These are phyloP conservation scores for Pteria penguin DNA, from an alignment of 2,888 invertebrate species.

Conservation along the genomic window DNA sequence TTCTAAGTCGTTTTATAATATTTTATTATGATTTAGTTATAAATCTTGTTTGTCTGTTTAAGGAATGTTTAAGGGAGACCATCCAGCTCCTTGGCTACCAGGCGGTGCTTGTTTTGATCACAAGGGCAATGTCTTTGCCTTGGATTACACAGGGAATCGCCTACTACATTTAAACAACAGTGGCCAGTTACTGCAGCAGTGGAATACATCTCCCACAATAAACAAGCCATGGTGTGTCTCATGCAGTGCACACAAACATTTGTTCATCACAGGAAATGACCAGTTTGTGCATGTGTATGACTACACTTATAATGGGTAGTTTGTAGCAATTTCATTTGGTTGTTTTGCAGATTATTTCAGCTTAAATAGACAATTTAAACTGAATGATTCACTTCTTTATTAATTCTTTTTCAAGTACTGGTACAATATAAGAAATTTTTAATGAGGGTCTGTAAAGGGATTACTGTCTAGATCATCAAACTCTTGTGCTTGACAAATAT, in stretches of 20 bases:
- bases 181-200: constrained; percentile 49
- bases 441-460: no score
- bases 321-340: no score
- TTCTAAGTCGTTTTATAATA: not conserved
- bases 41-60: not conserved
- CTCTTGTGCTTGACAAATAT: no score
- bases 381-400: no score
- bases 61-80: constrained; percentile 22
- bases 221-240: constrained; percentile 39
- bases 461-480: no score
- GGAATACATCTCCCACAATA: constrained; percentile 45
- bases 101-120: constrained; percentile 51
- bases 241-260: constrained; percentile 40
- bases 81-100: constrained; percentile 35
- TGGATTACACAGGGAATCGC: constrained; percentile 45
- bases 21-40: no score
- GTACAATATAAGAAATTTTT: no score
- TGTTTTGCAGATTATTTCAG: no score
- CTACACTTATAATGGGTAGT: constrained; percentile 22
- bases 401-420: no score
- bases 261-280: constrained; percentile 48
- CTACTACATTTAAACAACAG: constrained; percentile 43
- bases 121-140: constrained; percentile 49
- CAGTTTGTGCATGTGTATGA: constrained; percentile 48
- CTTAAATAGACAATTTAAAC: no score